Evolutionary conservation across 2,888 invertebrate species (phyloP).

Genomic region (Nasonia oneida): DNA sequence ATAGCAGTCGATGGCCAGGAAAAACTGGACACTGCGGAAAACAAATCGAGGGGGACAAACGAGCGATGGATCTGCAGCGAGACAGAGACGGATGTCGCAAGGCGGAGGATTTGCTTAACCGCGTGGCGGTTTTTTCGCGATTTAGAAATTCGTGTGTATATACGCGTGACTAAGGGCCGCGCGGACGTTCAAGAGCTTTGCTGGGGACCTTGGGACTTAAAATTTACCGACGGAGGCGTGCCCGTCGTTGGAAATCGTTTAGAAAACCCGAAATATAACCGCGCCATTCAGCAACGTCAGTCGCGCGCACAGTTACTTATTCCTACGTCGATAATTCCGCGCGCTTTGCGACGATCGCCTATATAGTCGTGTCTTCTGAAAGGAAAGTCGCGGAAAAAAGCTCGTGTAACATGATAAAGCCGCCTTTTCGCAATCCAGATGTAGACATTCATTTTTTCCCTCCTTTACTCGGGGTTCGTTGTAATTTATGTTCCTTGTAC

Average conservation of each 20-base stretch:
- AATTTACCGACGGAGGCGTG: neutral
- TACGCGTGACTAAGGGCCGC: neutral
- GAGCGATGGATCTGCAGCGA: neutral
- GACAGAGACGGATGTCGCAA: constrained; percentile 15
- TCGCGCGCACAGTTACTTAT: neutral
- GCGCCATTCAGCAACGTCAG: neutral
- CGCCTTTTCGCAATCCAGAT: neutral
- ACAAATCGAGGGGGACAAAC: constrained; percentile 30
- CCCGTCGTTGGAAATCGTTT: neutral
- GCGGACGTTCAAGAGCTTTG: neutral
- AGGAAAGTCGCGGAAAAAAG: neutral
- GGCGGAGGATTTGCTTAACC: constrained; percentile 10
- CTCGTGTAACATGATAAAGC: constrained; percentile 5
- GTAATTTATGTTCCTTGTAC: constrained; percentile 13
- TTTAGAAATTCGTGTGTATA: neutral
- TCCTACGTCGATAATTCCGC: neutral
- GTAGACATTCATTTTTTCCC: neutral
- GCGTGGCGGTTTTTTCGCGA: constrained; percentile 19
- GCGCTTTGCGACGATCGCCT: neutral
- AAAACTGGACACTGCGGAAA: constrained; percentile 5
- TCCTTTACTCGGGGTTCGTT: neutral
- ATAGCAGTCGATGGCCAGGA: neutral
- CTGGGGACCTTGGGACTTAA: neutral
- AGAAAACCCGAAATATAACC: neutral
- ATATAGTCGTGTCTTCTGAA: neutral